Base-by-base conservation (phyloP, 2,113 vertebrate species). In the Elgaria multicarinata region DNA sequence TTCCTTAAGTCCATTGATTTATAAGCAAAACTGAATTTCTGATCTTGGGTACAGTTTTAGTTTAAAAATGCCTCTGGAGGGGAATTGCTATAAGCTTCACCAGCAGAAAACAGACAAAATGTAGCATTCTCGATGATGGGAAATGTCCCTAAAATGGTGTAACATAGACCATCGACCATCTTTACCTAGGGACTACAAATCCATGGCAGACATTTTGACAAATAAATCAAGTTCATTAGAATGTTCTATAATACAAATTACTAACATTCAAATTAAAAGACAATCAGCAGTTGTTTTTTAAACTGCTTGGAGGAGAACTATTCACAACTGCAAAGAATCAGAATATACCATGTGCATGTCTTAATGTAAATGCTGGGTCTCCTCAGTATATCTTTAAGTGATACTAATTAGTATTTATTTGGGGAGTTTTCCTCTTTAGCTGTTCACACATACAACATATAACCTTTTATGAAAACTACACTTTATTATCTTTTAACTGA, bases 171-270 rank as follows among this genome's bases (percentile, higher is more conserved):
- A 91, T 33, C 76, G 46, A 20, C 39, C 18, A 44, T 66, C 84
- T 67, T 79, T 50, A 66, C 58, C 24, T 55, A 24, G 9, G 58
- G 85, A 66, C 44, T 91, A 72, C 55, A 93, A 92, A 80, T 89
- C 91, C 75, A 36, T 0, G 0, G 94, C 90, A 95, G 72, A 78
- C 55, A 93, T 92, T 90, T 91, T 91, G 91, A 93, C 0, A 4
- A 93, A 91, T 36, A 83, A 64, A 86, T 3, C 91, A 87, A 91
- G n/a, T 50, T 92, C 94, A 92, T 96, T 91, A 88, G 92, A 94
- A 91, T 93, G 84, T 91, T 83, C 91, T 92, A 90, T 81, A 36
- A 89, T 85, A 84, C 92, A 86, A 94, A 94, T 92, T 92, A 94
- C 86, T 92, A 77, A 69, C 0, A 5, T 87, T 87, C 92, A 58